These are phyloP conservation scores for Brachionus asplanchnoidis DNA, from an alignment of 1,140 invertebrate genomes.

Conservation along the genomic window DNA sequence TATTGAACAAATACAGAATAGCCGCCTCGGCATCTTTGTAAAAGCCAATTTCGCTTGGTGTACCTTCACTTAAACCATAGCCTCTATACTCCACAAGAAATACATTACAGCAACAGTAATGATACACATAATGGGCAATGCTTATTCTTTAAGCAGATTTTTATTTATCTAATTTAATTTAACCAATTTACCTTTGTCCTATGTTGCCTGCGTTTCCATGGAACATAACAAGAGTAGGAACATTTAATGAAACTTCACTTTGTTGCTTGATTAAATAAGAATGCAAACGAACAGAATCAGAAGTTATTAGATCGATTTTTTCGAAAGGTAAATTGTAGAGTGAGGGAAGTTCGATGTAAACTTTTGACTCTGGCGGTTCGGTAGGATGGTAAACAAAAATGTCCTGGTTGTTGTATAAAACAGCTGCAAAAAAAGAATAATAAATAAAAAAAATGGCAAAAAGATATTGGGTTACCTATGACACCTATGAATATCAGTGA, in stretches of 20 bases:
- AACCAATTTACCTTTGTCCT: conserved; percentile 7
- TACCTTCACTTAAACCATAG: conserved; percentile 84
- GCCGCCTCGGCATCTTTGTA: conserved; percentile 80
- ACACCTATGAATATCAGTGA: background rate
- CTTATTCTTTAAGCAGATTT: conserved; percentile 66
- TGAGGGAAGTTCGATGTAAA: conserved; percentile 76
- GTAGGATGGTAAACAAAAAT: conserved; percentile 80
- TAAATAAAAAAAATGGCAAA: background rate
- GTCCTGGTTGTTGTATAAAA: conserved; percentile 77
- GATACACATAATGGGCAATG: conserved; percentile 72
- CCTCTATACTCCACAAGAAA: conserved; percentile 86
- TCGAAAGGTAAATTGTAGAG: conserved; percentile 77
- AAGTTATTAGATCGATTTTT: conserved; percentile 61
- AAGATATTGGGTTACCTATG: background rate
- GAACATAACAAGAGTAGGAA: conserved; percentile 18
- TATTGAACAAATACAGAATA: conserved; percentile 72
- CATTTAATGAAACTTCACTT: background rate
- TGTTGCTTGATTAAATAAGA: conserved; percentile 17
- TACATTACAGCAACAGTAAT: conserved; percentile 74
- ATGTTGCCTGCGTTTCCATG: conserved; percentile 39
- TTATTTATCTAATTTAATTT: background rate
- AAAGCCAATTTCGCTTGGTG: conserved; percentile 74
- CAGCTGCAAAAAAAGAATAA: conserved; percentile 44
- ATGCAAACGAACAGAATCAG: background rate
- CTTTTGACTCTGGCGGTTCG: conserved; percentile 74